Evolutionary conservation across 2,113 vertebrate genomes (phyloP).

Genomic region (Willisornis vidua): DNA sequence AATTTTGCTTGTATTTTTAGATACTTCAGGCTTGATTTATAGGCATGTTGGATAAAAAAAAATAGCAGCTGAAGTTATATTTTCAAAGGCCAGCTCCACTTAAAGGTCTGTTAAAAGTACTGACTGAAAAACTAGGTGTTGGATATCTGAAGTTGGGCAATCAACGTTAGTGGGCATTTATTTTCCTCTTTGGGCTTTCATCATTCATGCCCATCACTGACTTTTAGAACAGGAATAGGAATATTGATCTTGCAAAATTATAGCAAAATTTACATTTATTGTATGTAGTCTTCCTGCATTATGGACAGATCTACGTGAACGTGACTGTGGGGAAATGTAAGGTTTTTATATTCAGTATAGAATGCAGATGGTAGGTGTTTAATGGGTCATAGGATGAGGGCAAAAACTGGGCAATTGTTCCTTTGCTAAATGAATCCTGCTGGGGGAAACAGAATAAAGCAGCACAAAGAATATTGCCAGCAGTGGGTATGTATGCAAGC

Average conservation of each 20-base stretch:
- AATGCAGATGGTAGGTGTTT: constrained; percentile 1
- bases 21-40: background rate
- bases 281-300: background rate
- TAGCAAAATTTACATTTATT: background rate
- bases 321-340: background rate
- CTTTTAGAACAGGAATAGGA: background rate
- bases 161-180: background rate
- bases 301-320: background rate
- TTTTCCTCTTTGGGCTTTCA: background rate
- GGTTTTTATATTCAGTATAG: background rate
- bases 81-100: background rate
- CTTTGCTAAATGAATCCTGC: background rate
- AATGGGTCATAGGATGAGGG: background rate
- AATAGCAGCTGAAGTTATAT: background rate
- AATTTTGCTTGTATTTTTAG: background rate
- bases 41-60: background rate
- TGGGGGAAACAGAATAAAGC: background rate
- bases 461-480: background rate
- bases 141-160: background rate
- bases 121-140: background rate
- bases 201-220: background rate
- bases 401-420: background rate
- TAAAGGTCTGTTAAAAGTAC: background rate
- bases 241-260: background rate
- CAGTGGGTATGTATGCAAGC: background rate